phyloP scores from a whole-genome alignment of 23 tunicate genomes.

The Aplidium turbinatum region DNA sequence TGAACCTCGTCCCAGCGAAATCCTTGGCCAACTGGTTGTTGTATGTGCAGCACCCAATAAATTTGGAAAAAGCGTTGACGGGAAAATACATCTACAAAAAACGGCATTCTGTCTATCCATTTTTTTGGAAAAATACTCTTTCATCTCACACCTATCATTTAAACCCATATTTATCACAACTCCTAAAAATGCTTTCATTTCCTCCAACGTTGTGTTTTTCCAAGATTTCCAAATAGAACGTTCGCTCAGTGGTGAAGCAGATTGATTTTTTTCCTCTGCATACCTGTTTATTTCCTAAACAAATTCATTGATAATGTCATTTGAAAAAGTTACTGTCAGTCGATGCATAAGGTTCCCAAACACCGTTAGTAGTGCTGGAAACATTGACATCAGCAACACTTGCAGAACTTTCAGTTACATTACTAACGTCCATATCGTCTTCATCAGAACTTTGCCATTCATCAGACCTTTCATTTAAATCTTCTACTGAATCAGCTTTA shows the following conservation, averaged over 20 bases:
- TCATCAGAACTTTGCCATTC: slow-evolving; percentile 22
- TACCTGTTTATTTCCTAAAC: slow-evolving; percentile 18
- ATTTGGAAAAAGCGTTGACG: slow-evolving; percentile 26
- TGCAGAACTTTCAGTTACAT: slow-evolving; percentile 22
- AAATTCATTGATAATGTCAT: slow-evolving; percentile 21
- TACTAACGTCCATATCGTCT: slow-evolving; percentile 31
- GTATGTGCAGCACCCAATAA: slow-evolving; percentile 35
- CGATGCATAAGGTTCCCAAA: slow-evolving; percentile 25
- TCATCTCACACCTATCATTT: slow-evolving; percentile 21
- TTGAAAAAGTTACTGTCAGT: slow-evolving; percentile 29
- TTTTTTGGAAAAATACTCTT: slow-evolving; percentile 24
- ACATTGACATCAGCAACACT: slow-evolving; percentile 12
- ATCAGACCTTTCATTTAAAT: no score
- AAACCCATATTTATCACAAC: slow-evolving; percentile 36
- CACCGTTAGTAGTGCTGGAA: slow-evolving; percentile 31
- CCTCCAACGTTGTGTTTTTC: slow-evolving; percentile 37
- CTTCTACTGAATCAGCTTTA: no score
- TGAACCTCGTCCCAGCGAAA: slow-evolving; percentile 26
- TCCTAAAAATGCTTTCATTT: slow-evolving; percentile 27
- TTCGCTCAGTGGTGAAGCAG: no score
- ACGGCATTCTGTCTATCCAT: slow-evolving; percentile 40
- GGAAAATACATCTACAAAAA: slow-evolving; percentile 38
- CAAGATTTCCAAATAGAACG: slow-evolving; percentile 25
- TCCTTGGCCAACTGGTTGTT: slow-evolving; percentile 24
- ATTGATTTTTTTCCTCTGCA: no score